phyloP scores from a whole-genome alignment of 2,113 vertebrate genomes.

The Morone chrysops region DNA sequence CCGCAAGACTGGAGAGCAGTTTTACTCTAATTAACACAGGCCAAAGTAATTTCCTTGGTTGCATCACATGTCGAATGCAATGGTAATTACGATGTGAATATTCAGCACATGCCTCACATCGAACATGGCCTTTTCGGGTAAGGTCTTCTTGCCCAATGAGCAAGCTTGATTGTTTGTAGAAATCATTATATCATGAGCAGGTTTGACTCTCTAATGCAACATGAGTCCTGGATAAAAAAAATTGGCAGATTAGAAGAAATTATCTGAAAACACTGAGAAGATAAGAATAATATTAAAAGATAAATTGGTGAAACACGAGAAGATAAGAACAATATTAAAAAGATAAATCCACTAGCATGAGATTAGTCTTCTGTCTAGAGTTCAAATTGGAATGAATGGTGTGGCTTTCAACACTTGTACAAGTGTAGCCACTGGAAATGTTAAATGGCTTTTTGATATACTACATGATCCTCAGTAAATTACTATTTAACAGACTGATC shows the following conservation, averaged over 20 bases:
- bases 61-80: slow-evolving; percentile 46
- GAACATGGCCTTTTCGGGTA: slow-evolving; percentile 10
- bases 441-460: neutral
- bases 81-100: slow-evolving; percentile 42
- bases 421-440: neutral
- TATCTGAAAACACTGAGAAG: neutral
- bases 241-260: neutral
- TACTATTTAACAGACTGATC: neutral
- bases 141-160: slow-evolving; percentile 5
- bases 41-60: slow-evolving; percentile 55
- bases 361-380: neutral
- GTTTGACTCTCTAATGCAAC: neutral
- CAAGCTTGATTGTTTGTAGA: slow-evolving; percentile 20
- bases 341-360: neutral
- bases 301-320: neutral
- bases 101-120: slow-evolving; percentile 15
- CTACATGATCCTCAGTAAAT: neutral
- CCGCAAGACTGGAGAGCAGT: slow-evolving; percentile 49
- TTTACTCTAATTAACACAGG: slow-evolving; percentile 52
- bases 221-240: neutral
- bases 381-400: neutral
- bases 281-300: neutral
- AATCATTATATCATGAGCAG: neutral
- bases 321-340: neutral
- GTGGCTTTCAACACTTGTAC: neutral